Percentiles rank a stretch among this genome's conserved stretches.
Evolutionary conservation across 2,113 vertebrate species (phyloP).

Genomic region (Lathamus discolor): DNA sequence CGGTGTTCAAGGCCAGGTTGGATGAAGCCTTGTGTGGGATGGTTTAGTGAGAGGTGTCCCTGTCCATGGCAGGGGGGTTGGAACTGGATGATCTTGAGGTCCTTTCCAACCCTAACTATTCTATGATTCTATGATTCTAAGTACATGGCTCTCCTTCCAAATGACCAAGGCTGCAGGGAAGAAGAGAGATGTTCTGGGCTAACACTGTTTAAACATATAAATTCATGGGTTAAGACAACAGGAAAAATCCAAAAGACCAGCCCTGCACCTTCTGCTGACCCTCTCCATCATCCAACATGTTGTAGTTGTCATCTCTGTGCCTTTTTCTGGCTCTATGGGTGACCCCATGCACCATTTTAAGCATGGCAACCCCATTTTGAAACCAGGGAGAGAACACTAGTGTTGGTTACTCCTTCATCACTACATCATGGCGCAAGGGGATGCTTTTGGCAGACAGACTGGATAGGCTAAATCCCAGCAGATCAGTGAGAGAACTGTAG

Average conservation of each 20-base stretch:
- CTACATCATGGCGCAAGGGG: neutral
- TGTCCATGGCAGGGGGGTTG: no score
- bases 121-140: no score
- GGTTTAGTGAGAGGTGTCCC: no score
- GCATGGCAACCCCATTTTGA: neutral
- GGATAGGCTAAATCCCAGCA: neutral
- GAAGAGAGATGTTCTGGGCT: neutral
- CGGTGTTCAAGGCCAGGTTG: no score
- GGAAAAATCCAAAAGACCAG: neutral
- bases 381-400: neutral
- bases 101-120: no score
- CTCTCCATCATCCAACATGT: neutral
- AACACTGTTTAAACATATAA: neutral
- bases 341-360: neutral
- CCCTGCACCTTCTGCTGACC: neutral
- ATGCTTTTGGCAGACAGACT: neutral
- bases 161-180: neutral
- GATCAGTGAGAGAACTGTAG: neutral
- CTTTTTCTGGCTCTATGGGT: neutral
- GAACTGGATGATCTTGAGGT: no score
- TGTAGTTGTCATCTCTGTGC: neutral
- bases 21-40: no score
- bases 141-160: neutral
- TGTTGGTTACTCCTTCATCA: neutral
- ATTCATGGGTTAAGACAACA: neutral